Evolutionary conservation across 2,113 vertebrate genomes (phyloP), one percentile per base, ranked within the genome.

Genomic region (Boulengeromyrus knoepffleri): DNA sequence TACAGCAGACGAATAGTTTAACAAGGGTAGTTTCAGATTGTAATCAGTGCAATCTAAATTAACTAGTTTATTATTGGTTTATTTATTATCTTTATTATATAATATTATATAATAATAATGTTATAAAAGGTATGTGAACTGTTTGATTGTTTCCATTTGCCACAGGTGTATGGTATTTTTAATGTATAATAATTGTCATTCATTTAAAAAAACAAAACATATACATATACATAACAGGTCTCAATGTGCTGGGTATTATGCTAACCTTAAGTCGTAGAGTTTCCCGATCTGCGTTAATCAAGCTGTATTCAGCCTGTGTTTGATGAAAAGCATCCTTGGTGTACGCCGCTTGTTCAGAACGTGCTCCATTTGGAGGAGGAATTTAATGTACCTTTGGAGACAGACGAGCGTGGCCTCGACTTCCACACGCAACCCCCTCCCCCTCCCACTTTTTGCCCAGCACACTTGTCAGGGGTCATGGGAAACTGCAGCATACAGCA

Each of bases 401-500:
- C 66, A 85, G 47, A 80, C 66, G 21, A 80, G 89, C 31, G 21
- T 39, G 84, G 77, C 80, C 80, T 45, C 27, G 52, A 85, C 5
- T 27, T 49, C 50, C 49, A 7, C 50, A 24, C 19, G 46, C 27
- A 47, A 31, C 0, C 24, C 88, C 56, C 17, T 53, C 85, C 88
- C 87, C 56, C 42, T 53, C 50, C 88, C 90, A 86, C 77, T 45
- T 70, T 58, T 89, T 77, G 89, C 90, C 90, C 90, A 47, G 90
- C 91, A 85, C 91, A 93, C 94, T 90, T 91, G 92, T 92, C 90
- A 90, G 50, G 89, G 92, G 85, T 89, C 62, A 88, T 84, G 52
- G 89, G 87, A 91, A 92, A 91, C 70, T 36, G 90, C 92, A 91
- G 93, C 92, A 91, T 91, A 90, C 93, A 92, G 90, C 94, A 92